Base-by-base conservation (phyloP, 1,140 invertebrate genomes). In the Drosophila navojoa region DNA sequence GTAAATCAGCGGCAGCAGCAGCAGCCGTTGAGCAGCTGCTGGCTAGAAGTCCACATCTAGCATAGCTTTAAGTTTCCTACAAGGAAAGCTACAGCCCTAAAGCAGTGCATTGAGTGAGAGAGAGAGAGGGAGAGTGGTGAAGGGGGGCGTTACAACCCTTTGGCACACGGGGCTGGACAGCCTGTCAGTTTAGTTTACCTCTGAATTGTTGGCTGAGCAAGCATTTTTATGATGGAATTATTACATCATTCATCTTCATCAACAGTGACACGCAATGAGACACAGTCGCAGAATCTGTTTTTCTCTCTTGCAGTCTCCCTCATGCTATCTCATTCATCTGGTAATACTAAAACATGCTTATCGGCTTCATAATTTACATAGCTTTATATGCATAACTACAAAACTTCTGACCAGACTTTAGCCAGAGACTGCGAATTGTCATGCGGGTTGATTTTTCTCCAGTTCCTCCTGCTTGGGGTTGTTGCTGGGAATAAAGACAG, bases 241-340 rank as follows among this genome's bases (percentile, higher is more conserved):
- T 87, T 87, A 87, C 82, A 87, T 87, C 82, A 87, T 87, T 87
- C 82, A 89, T 89, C 82, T 87, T 87, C 82, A 89, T 87, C 82
- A 89, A 74, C 68, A 78, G 68, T 70, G 70, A 71, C 69, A 81
- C 59, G 66, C 74, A 77, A 57, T 75, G 60, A n/a, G 19, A 38
- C 15, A 7, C 50, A 29, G 32, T 44, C 25, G 11, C 38, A 15
- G 16, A 55, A 38, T 22, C 61, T n/a, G 25, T 54, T 35, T 62
- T 40, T 32, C 25, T 32, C 9, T 16, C 58, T 44, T 32, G 11
- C 19, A 2, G 15, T 52, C 35, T 44, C 38, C 10, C 40, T 35
- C 35, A 54, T 15, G 45, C 25, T 15, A 27, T 35, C 35, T 62
- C 25, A 7, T 22, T 47, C 13, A 4, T n/a, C 32, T 55, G 32